These are phyloP conservation scores for Stylophora pistillata DNA, from an alignment of 64 coral and sea anemone species.

Conservation along the genomic window DNA sequence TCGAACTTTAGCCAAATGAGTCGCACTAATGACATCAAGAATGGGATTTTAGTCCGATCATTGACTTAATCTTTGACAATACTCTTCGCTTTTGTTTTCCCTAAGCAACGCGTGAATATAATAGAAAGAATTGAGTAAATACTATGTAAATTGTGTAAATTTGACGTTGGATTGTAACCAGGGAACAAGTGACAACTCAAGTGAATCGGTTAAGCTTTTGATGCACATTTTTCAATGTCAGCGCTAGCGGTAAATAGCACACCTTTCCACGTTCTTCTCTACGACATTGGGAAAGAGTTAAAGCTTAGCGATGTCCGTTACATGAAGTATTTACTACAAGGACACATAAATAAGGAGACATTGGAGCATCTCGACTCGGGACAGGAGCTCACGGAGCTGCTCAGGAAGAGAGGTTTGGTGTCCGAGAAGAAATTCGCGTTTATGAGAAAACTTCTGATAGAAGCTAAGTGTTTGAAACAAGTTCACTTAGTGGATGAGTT, in stretches of 20 bases:
- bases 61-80: slow-evolving; percentile 4
- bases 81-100: not conserved
- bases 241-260: slow-evolving; percentile 1
- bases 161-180: not conserved
- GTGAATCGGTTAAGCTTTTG: not conserved
- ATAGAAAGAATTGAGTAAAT: slow-evolving; percentile 9
- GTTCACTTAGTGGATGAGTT: slow-evolving; percentile 80
- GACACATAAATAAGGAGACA: slow-evolving; percentile 87
- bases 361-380: slow-evolving; percentile 75
- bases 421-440: slow-evolving; percentile 75
- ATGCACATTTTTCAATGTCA: not conserved
- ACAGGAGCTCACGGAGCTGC: slow-evolving; percentile 53
- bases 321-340: slow-evolving; percentile 85
- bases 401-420: slow-evolving; percentile 76
- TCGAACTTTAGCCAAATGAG: not conserved
- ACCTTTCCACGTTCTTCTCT: slow-evolving; percentile 60
- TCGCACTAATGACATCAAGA: slow-evolving; percentile 21
- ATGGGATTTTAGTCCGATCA: slow-evolving; percentile 8
- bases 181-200: not conserved
- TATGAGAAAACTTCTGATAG: slow-evolving; percentile 82
- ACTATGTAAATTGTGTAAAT: slow-evolving; percentile 27
- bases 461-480: slow-evolving; percentile 78
- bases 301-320: slow-evolving; percentile 61
- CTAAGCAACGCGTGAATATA: slow-evolving; percentile 24
- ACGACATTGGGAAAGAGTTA: slow-evolving; percentile 67